Base-by-base conservation (phyloP, 2,888 invertebrate species). In the Gerris lacustris region DNA sequence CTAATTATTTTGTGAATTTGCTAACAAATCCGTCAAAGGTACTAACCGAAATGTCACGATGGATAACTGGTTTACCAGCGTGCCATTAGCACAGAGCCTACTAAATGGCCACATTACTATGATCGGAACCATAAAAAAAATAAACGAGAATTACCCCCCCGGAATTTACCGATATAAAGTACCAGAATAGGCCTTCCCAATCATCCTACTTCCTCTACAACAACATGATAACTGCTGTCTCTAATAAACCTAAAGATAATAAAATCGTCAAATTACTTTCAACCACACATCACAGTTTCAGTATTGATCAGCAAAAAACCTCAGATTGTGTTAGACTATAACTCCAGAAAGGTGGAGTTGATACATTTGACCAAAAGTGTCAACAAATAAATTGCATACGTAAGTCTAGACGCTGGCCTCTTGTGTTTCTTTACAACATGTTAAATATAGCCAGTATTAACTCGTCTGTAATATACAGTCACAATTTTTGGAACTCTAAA, bases 121-220 rank as follows among this genome's bases (percentile, higher is more conserved):
- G 45, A 71, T 72, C n/a, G 74, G 74, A 6, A 73, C 73, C n/a
- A 71, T 75, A 63, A 67, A 63, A 31, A 74, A 73, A 70, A 73
- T n/a, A 78, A 69, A 78, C 77, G 73, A 70, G 71, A 63, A 75
- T 77, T 69, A 72, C 79, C 67, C 79, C 78, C 43, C 6, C 66
- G 63, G 77, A 77, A 70, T 78, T 79, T 72, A 69, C 74, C n/a
- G 74, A 75, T 6, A 70, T 68, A 63, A 74, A 74, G 72, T 70
- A 55, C 44, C 43, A 62, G 44, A 67, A 69, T 44, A 71, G 75
- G 67, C 18, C 67, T 63, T 72, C 73, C 63, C 72, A 73, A 68
- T 74, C 76, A 17, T 74, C 75, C n/a, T 47, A 76, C 11, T 77
- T 77, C 74, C 76, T 76, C 7, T 76, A 76, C 73, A 75, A 77